Base-by-base conservation (phyloP, 2,888 invertebrate species). In the Sarcophaga rosellei region DNA sequence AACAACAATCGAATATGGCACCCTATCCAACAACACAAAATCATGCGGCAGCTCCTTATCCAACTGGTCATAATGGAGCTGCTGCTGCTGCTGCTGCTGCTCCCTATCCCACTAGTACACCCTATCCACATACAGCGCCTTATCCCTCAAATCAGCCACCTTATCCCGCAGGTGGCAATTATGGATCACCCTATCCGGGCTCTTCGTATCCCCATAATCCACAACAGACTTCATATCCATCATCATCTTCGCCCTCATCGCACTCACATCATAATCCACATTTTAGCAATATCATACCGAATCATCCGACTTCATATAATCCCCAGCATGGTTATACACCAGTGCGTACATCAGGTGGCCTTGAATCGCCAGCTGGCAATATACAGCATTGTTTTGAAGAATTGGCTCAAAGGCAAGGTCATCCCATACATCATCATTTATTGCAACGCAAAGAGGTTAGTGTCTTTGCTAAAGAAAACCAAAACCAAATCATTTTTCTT, bases 401-500 rank as follows among this genome's bases (percentile, higher is more conserved):
- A 89, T 89, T 91, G 90, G 89, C 88, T 87, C 89, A 90, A 88
- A 90, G 88, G 44, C 90, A 90, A 81, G 90, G 89, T 25, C 87
- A 89, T 69, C 81, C 86, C 61, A 85, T 87, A 47, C 86, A 88
- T 12, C 84, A 85, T 21, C 78, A 89, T 20, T 66, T 25, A 25
- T 68, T 85, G 74, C 88, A 88, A 89, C 89, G 89, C 76, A 91
- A 89, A 90, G 92, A 92, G 92, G 92, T 93, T 92, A 90, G 92
- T 92, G 89, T 89, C 87, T 68, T 87, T 78, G 69, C 82, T 81
- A 81, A 69, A 53, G 17, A 47, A 11, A 47, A 47, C 8, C 35
- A 53, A 53, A 53, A 53, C 11, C 6, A 15, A 53, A 35, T 10
- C 6, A 6, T 6, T 35, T 35, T 35, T 35, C 35, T 35, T 35